These are phyloP conservation scores for Rhinoptilus africanus DNA, from an alignment of 2,113 vertebrate species.

Conservation along the genomic window DNA sequence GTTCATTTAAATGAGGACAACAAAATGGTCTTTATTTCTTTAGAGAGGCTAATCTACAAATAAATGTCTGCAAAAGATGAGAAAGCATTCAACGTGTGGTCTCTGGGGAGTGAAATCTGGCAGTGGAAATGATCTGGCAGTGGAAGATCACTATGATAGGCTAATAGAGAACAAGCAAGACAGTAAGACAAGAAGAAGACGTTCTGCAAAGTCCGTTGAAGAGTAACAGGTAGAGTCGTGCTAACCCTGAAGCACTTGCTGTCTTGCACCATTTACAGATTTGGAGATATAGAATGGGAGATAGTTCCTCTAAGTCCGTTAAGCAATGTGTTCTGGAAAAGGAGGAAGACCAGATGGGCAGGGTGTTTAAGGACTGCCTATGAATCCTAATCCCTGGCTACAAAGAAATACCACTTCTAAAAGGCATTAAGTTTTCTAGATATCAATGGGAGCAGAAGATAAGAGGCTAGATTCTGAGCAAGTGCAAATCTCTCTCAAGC, in stretches of 20 bases:
- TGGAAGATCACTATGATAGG: neutral
- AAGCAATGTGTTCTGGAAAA: neutral
- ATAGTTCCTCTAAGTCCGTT: neutral
- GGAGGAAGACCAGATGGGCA: neutral
- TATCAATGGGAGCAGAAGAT: neutral
- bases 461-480: neutral
- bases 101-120: neutral
- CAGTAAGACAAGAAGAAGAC: neutral
- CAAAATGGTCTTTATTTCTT: neutral
- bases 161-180: neutral
- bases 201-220: neutral
- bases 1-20: conserved; percentile 22
- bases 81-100: neutral
- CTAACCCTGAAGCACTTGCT: neutral
- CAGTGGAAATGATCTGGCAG: neutral
- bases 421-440: neutral
- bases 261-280: neutral
- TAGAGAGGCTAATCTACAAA: conserved; percentile 20
- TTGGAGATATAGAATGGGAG: neutral
- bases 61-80: neutral
- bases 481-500: neutral
- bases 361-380: neutral
- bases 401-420: neutral
- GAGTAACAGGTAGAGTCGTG: neutral
- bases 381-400: neutral